Evolutionary conservation across 2,797 vertebrate species (phyloP), one percentile per base, ranked within the genome.

Genomic region (Channa striata): DNA sequence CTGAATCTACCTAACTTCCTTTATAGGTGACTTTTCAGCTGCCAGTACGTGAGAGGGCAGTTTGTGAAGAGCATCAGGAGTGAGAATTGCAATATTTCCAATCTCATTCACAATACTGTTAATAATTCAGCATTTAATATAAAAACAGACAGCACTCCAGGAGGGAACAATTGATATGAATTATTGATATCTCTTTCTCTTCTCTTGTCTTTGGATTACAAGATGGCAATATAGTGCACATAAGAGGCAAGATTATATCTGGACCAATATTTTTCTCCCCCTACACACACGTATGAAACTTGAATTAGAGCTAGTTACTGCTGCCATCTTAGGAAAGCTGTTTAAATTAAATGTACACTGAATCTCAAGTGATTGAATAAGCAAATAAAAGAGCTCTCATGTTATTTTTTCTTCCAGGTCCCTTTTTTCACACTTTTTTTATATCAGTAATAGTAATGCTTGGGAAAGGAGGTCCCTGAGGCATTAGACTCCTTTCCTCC

Each of bases 51-150:
- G 48, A 53, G 53, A 11, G 52, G 57, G 20, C 69, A 39, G 23
- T 49, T 68, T 67, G 10, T 57, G 19, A 59, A 62, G 49, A 57
- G 47, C 62, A 67, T 68, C 75, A 36, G 53, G 43, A 85, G 59
- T 71, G 23, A 74, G 48, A 40, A 42, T 75, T 7, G 0, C 58
- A 65, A 76, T 68, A 84, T 88, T 84, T 86, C 80, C 71, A 86
- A 88, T 92, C 83, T 81, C 82, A 71, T 52, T 76, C 51, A 74
- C 40, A 53, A 77, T 53, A 74, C 40, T 56, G 44, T 95, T 86
- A 95, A 95, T 94, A 93, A 95, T 95, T 94, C 72, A 94, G 59
- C 85, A 82, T 91, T 89, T 92, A 94, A 94, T 95, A 93, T 90
- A 91, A 84, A 90, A 89, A 86, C 89, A 87, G 90, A 89, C 83